A percentile compares a stretch with the other conserved stretches of the same genome.
These are phyloP conservation scores for Drosophila ironensis DNA, from an alignment of 1,140 invertebrate species.

Conservation along the genomic window DNA sequence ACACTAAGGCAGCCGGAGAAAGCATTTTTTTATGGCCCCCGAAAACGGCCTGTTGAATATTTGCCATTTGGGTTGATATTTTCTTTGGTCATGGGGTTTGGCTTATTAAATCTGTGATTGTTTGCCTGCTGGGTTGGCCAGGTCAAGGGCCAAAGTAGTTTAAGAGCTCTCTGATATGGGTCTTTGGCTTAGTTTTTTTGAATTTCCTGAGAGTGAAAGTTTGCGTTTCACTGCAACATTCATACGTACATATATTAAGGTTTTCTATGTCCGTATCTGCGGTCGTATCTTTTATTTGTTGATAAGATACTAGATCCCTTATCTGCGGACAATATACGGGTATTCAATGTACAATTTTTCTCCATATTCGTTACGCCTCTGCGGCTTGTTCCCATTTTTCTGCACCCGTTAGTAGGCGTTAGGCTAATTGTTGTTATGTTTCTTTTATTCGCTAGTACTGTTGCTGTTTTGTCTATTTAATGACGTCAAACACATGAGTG, in stretches of 20 bases:
- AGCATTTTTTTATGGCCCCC: constrained; percentile 15
- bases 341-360: constrained; percentile 33
- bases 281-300: constrained; percentile 22
- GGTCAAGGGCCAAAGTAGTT: constrained; percentile 42
- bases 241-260: too few relatives aligned
- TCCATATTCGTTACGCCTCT: constrained; percentile 54
- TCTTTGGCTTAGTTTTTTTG: background rate
- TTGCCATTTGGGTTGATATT: constrained; percentile 15
- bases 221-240: constrained; percentile 10
- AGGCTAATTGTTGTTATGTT: constrained; percentile 32
- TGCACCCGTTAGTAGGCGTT: constrained; percentile 23
- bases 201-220: constrained; percentile 34
- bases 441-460: background rate
- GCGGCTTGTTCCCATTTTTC: background rate
- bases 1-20: constrained; percentile 17
- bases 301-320: constrained; percentile 42
- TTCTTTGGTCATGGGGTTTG: constrained; percentile 10
- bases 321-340: constrained; percentile 40
- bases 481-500: constrained; percentile 29
- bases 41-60: constrained; percentile 43
- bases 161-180: constrained; percentile 20
- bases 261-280: constrained; percentile 4
- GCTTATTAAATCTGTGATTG: constrained; percentile 61
- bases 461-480: constrained; percentile 7
- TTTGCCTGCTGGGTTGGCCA: constrained; percentile 14